Conservation (phyloP, 2,797 vertebrate species). For the Oreortyx pictus region DNA sequence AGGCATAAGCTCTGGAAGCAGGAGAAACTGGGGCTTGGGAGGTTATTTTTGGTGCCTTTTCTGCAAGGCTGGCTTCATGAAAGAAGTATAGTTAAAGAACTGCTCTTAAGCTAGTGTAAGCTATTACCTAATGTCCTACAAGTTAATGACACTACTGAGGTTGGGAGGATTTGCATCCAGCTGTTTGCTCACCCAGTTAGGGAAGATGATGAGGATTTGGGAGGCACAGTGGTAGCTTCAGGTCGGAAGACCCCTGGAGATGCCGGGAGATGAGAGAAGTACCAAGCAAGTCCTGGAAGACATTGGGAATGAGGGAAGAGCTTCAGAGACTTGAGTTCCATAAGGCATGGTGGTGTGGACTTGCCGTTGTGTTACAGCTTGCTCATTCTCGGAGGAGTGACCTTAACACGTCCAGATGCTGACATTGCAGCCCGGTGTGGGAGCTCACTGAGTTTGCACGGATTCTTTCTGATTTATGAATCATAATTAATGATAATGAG, state of each 20-base stretch:
- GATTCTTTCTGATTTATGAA: not conserved
- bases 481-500: not conserved
- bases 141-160: not conserved
- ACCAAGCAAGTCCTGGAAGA: not conserved
- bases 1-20: slow-evolving; percentile 9
- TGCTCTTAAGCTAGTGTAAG: not conserved
- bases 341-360: rapidly evolving
- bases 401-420: not conserved
- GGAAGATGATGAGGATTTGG: not conserved
- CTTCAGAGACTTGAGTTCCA: not conserved
- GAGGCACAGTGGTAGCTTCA: not conserved
- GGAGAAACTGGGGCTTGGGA: not conserved
- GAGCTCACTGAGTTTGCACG: not conserved
- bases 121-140: not conserved
- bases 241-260: not conserved
- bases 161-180: not conserved
- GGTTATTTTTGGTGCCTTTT: slow-evolving; percentile 31
- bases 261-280: not conserved
- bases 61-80: slow-evolving; percentile 38
- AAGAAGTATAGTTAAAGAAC: not conserved
- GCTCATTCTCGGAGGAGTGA: rapidly evolving
- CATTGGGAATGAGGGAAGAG: not conserved
- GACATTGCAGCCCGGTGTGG: not conserved
- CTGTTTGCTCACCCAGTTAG: not conserved
- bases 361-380: not conserved